A percentile compares a stretch with the other conserved stretches of the same genome.
These are phyloP conservation scores for Xanthorhoe spadicearia DNA, from an alignment of 2,888 invertebrate genomes.

Conservation along the genomic window DNA sequence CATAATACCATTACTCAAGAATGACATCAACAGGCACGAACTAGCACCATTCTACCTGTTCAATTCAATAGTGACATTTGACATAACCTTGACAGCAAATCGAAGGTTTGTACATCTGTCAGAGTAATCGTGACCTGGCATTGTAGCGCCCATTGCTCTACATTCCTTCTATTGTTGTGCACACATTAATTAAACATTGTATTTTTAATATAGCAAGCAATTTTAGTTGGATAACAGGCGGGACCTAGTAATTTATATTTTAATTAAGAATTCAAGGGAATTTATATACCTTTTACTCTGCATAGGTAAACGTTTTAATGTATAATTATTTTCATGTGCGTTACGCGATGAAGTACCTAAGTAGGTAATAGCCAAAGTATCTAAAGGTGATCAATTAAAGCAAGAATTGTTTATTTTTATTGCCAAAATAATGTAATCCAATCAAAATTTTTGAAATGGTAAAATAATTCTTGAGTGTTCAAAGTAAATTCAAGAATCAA, in stretches of 20 bases:
- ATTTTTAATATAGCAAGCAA: conserved; percentile 41
- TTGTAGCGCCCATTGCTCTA: conserved; percentile 59
- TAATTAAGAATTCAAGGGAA: conserved; percentile 56
- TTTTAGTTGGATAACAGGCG: conserved; percentile 34
- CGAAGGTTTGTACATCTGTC: conserved; percentile 59
- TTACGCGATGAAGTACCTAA: too few relatives aligned
- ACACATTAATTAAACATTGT: conserved; percentile 51
- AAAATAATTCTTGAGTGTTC: conserved; percentile 1
- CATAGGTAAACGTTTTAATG: conserved; percentile 4
- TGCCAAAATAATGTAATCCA: too few relatives aligned
- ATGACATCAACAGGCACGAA: conserved; percentile 31
- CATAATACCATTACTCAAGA: conserved; percentile 23
- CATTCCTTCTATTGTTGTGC: conserved; percentile 56
- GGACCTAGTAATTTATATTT: conserved; percentile 46
- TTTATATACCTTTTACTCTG: conserved; percentile 23
- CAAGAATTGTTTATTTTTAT: too few relatives aligned
- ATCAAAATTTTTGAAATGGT: neutral
- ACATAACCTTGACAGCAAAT: conserved; percentile 58
- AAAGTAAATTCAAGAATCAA: too few relatives aligned
- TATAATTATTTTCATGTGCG: too few relatives aligned
- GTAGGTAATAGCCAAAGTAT: too few relatives aligned
- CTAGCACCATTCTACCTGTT: conserved; percentile 43
- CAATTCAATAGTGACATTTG: conserved; percentile 62
- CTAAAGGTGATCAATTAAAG: too few relatives aligned
- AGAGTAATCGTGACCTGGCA: conserved; percentile 54